Evolutionary conservation across 23 tunicate genomes (phyloP), one percentile per base, ranked within the genome.

Genomic region (Botrylloides violaceus): DNA sequence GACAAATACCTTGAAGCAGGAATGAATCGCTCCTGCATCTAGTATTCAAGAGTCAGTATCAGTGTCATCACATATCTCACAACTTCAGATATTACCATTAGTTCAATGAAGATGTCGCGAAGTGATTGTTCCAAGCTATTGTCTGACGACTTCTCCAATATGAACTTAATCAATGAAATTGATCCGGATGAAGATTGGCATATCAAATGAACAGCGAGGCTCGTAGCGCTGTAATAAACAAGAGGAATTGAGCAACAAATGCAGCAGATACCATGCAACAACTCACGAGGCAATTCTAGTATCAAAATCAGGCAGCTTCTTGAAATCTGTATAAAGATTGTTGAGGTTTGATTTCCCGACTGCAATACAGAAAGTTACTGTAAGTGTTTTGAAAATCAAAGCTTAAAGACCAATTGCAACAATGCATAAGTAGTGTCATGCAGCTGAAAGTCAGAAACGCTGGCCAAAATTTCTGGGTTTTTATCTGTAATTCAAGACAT

Each of bases 121-220:
- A 85, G 57, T 26, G 76, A 22, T 66, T 75, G 31, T 48, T 85
- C 84, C 24, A 85, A 30, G 27, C 78, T 63, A 29, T 35, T 15
- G 21, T 65, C 63, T 2, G 73, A 32, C 12, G 33, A 47, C 0
- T 78, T 80, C 32, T 65, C 77, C 58, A 82, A 36, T n/a, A 81
- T 3, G 2, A 88, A 25, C 1, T 56, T 22, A 23, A 88, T 49
- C 3, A 88, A 63, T 18, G 71, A 61, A 71, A 49, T 65, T 19
- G 96, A 88, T 30, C 80, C 88, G 2, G 12, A 33, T 34, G 59
- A 49, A 22, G 96, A 72, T 59, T 88, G 83, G 58, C 96, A 88
- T 2, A 88, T 85, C 12, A 88, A 76, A 58, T 88, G 88, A n/a
- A 88, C 96, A 37, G 84, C 84, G 66, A 88, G 75, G 65, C 89